Percentiles rank a stretch among this genome's conserved stretches.
These are phyloP conservation scores for Corythaeola cristata DNA, from an alignment of 2,113 vertebrate species.

Conservation along the genomic window DNA sequence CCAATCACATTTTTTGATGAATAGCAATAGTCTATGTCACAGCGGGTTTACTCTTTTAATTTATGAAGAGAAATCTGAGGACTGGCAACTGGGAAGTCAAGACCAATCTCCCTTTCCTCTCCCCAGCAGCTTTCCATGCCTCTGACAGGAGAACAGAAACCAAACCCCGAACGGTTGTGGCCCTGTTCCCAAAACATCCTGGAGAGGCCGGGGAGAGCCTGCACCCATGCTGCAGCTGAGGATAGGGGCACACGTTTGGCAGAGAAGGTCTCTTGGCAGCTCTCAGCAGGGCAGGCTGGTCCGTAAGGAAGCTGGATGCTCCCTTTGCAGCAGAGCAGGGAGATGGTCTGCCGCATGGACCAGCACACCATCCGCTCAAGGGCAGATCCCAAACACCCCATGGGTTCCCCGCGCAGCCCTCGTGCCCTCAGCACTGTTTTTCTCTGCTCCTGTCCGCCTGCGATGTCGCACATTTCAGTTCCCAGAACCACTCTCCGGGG, in stretches of 20 bases:
- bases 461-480: rapidly evolving
- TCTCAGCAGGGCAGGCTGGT: too few species aligned
- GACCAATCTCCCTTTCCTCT: neutral
- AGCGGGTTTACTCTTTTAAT: neutral
- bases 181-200: neutral
- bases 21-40: neutral
- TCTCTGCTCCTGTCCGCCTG: neutral
- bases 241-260: rapidly evolving
- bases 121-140: neutral
- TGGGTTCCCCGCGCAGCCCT: rapidly evolving
- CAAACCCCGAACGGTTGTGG: neutral
- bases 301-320: neutral
- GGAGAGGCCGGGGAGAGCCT: neutral
- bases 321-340: neutral
- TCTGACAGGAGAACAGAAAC: neutral
- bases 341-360: rapidly evolving
- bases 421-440: rapidly evolving
- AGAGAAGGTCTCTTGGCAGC: neutral
- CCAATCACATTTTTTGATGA: neutral
- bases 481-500: neutral
- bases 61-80: neutral
- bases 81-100: neutral
- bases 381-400: neutral
- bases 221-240: neutral
- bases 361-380: rapidly evolving